Base-by-base conservation (phyloP, 2,888 invertebrate species). In the Volucella inflata region DNA sequence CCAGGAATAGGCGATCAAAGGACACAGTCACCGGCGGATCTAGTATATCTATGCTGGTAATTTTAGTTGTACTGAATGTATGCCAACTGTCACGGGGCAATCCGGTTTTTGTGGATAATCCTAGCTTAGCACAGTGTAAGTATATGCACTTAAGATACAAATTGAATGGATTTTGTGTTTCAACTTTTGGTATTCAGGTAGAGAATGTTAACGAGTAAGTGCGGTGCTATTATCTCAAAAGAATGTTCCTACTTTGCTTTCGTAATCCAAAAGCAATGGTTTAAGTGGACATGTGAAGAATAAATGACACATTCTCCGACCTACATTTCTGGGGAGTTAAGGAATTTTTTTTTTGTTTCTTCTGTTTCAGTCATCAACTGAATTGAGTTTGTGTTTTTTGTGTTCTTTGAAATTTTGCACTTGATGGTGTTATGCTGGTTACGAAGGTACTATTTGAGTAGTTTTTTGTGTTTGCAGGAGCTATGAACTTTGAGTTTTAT, bases 41-140 rank as follows among this genome's bases (percentile, higher is more conserved):
- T 30, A 53, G 70, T 68, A 67, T 75, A 62, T 17, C 84, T 62
- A 36, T 75, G 62, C 65, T 79, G 46, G 60, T 83, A 71, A 72
- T 82, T 40, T 59, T 88, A 80, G 64, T 88, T 67, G 79, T 87
- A 59, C 76, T 88, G 51, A 87, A 87, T 88, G 88, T 90, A 83
- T 87, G 90, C 83, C 88, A 89, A 70, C 79, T 89, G 83, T 88
- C 87, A 68, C 81, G 89, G 87, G 90, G 90, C 84, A 92, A 87
- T 87, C 92, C 92, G 82, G 91, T 92, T 76, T 92, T 92, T 83
- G 91, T 92, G 89, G 91, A 92, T 90, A 92, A 92, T 91, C 92
- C 92, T 88, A 92, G 91, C 89, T 89, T 92, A 91, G 91, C 92
- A 79, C 92, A 92, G 85, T 92, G 92, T 92, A 91, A 92, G 92